Conservation (phyloP, 2,113 vertebrate genomes). For the Zapornia atra region DNA sequence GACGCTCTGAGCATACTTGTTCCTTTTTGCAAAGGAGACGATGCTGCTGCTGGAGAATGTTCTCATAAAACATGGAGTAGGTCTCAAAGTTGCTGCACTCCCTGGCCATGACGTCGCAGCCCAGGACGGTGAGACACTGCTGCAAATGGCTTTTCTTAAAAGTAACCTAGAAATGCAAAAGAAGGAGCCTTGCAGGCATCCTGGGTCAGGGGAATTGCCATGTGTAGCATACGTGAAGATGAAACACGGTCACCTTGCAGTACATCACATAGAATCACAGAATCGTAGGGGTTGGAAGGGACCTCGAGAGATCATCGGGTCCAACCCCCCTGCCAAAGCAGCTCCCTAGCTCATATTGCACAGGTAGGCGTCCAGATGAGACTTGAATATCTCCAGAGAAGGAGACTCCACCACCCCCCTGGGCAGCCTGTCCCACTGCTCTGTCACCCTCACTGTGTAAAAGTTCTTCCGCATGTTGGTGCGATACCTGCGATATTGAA, state of each 20-base stretch:
- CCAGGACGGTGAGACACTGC: constrained; percentile 69
- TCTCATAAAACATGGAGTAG: constrained; percentile 80
- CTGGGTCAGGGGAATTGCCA: neutral
- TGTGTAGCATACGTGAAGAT: neutral
- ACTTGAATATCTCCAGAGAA: too few relatives aligned
- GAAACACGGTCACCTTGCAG: neutral
- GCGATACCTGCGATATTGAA: neutral
- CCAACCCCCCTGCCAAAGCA: too few relatives aligned
- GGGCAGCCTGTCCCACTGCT: too few relatives aligned
- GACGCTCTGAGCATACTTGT: constrained; percentile 38
- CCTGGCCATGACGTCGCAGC: constrained; percentile 73
- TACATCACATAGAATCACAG: too few relatives aligned
- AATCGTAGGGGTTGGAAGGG: too few relatives aligned
- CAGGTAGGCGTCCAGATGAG: too few relatives aligned
- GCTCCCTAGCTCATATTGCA: too few relatives aligned
- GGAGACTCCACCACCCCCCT: too few relatives aligned
- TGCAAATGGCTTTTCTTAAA: constrained; percentile 72
- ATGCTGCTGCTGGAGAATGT: constrained; percentile 70
- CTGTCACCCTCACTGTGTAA: too few relatives aligned
- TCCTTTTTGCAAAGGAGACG: constrained; percentile 73
- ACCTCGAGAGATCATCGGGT: too few relatives aligned
- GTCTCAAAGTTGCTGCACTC: constrained; percentile 76
- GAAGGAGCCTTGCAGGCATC: neutral
- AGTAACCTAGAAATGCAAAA: constrained; percentile 61
- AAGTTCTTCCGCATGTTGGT: too few relatives aligned